Evolutionary conservation across 2,888 invertebrate genomes (phyloP).

Genomic region (Bhutanitis thaidina): DNA sequence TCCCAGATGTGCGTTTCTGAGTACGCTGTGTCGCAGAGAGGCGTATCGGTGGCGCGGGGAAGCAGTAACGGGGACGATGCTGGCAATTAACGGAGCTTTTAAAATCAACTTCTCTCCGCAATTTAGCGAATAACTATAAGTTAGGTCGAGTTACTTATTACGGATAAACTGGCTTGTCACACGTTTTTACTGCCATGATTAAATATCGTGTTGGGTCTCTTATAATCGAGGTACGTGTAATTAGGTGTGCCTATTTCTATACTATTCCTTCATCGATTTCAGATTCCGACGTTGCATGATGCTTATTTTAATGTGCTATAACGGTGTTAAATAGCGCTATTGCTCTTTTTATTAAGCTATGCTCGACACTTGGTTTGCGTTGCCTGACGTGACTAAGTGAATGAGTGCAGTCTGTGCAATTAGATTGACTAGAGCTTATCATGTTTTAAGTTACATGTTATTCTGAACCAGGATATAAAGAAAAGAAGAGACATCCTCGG

Average conservation of each 20-base stretch:
- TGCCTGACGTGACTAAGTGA: no score
- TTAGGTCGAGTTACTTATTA: not conserved
- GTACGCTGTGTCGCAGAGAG: constrained; percentile 54
- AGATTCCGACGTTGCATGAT: no score
- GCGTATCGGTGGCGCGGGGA: constrained; percentile 61
- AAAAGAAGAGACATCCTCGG: no score
- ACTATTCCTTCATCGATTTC: not conserved
- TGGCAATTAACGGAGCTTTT: constrained; percentile 61
- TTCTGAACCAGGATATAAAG: no score
- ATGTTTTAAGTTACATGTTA: no score
- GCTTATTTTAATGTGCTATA: no score
- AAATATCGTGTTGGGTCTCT: not conserved
- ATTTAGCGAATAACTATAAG: constrained; percentile 18
- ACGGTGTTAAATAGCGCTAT: no score
- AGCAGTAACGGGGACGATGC: constrained; percentile 59
- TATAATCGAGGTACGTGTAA: no score
- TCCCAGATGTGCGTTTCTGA: constrained; percentile 75
- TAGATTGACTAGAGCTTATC: no score
- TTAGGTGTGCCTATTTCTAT: not conserved
- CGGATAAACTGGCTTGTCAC: not conserved
- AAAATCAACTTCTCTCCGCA: constrained; percentile 33
- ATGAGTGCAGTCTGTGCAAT: no score
- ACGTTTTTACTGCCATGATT: not conserved
- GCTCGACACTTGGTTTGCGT: no score
- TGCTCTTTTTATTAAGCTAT: no score